A percentile compares a stretch with the other conserved stretches of the same genome.
phyloP scores from a whole-genome alignment of 2,888 invertebrate species.

The Rhyacophila evoluta region DNA sequence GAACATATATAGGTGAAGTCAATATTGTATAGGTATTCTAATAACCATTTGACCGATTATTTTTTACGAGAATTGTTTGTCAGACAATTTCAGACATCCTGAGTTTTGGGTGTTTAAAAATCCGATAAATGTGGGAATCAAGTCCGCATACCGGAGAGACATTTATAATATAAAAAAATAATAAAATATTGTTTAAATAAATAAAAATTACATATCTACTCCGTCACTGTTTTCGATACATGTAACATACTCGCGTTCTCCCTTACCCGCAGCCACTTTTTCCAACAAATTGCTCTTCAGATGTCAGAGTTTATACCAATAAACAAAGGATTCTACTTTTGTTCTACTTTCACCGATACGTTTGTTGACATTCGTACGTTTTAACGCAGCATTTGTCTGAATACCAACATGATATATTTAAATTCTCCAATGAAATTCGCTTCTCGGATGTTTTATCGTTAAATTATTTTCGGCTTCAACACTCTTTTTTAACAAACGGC shows the following conservation, averaged over 20 bases:
- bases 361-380: conserved; percentile 3
- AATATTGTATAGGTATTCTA: too few relatives aligned
- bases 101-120: too few relatives aligned
- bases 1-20: too few relatives aligned
- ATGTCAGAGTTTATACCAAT: conserved; percentile 24
- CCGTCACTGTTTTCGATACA: background rate
- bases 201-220: too few relatives aligned
- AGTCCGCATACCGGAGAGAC: too few relatives aligned
- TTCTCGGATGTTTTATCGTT: background rate
- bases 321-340: conserved; percentile 15
- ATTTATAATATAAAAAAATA: too few relatives aligned
- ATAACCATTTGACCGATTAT: too few relatives aligned
- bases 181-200: too few relatives aligned
- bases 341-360: background rate
- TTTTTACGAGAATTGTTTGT: too few relatives aligned
- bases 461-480: background rate
- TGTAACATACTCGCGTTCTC: background rate
- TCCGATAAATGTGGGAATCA: too few relatives aligned
- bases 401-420: conserved; percentile 6
- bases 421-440: conserved; percentile 20
- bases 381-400: background rate
- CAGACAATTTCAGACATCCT: too few relatives aligned
- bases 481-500: background rate
- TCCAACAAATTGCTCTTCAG: conserved; percentile 4
- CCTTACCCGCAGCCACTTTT: background rate